Evolutionary conservation across 2,888 invertebrate species (phyloP), one percentile per base, ranked within the genome.

Genomic region (Argyra leucocephala): DNA sequence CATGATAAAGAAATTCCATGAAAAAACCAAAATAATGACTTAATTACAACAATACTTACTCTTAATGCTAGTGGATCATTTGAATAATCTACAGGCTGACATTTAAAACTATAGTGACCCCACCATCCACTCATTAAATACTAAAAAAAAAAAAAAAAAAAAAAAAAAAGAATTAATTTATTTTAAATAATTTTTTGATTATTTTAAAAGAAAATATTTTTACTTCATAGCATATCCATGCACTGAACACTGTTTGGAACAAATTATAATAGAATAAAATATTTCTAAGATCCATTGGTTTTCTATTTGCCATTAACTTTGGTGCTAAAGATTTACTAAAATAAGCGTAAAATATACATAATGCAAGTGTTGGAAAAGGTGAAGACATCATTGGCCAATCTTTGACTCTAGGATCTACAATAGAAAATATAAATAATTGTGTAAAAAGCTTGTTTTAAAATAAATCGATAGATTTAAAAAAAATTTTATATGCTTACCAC

Each of bases 161-260:
- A 31, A 22, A 12, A 62, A 24, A 36, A 26, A 31, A 65, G 10
- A 60, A 22, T 31, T 62, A 62, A 0, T 15, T 5, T 37, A 24
- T 31, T 22, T 26, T 31, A 36, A 12, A 36, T 62, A 22, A 37
- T 31, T 12, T 31, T 18, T n/a, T 7, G 31, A 22, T 61, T 61
- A 6, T 1, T 3, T 63, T 7, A 48, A 21, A 21, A 59, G n/a
- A n/a, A n/a, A 15, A 26, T 61, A 63, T 65, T 78, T 82, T 82
- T 79, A 95, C 95, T 89, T 95, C 93, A 78, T 91, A 88, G 82
- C 93, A 94, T 79, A 94, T 88, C 89, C 92, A 95, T 68, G 89
- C 84, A 76, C 94, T 95, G 80, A 96, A 90, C 72, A 91, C 74
- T 36, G 95, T 94, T 84, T 96, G 96, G 75, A 88, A 84, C 70